A percentile compares a stretch with the other conserved stretches of the same genome.
Conservation (phyloP, 1,140 invertebrate genomes). For the Heliconius melpomene region DNA sequence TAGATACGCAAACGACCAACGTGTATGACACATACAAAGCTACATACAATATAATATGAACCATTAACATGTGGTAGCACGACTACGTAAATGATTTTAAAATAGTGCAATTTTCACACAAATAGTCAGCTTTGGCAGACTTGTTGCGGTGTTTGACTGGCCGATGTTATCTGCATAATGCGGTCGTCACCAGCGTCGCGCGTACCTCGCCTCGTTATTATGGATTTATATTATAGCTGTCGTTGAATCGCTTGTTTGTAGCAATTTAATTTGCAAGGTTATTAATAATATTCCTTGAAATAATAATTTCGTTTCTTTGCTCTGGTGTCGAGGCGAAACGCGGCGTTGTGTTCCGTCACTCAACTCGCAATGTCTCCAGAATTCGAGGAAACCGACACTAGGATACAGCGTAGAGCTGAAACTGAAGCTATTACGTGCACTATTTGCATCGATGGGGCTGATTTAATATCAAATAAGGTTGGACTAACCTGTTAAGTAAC, state of each 20-base stretch:
- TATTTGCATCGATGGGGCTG: background rate
- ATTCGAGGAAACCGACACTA: background rate
- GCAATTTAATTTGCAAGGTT: conserved; percentile 57
- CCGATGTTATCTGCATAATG: conserved; percentile 75
- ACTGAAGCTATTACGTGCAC: background rate
- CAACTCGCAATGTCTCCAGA: too few species aligned
- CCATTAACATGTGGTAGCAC: conserved; percentile 9
- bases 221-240: conserved; percentile 67
- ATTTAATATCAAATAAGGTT: conserved; percentile 6
- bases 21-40: background rate
- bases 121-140: conserved; percentile 56
- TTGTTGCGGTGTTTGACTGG: conserved; percentile 73
- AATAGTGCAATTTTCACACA: conserved; percentile 42
- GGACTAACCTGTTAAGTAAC: background rate
- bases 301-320: background rate
- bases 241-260: conserved; percentile 55
- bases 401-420: too few species aligned
- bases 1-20: background rate
- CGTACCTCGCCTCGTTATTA: conserved; percentile 65
- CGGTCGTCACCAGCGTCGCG: conserved; percentile 55
- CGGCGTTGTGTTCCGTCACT: too few species aligned
- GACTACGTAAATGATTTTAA: conserved; percentile 33
- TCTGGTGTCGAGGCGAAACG: too few species aligned
- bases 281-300: background rate
- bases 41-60: background rate